These are phyloP conservation scores for Macrotrachela quadricornifera DNA, from an alignment of 1,140 invertebrate species.

Conservation along the genomic window DNA sequence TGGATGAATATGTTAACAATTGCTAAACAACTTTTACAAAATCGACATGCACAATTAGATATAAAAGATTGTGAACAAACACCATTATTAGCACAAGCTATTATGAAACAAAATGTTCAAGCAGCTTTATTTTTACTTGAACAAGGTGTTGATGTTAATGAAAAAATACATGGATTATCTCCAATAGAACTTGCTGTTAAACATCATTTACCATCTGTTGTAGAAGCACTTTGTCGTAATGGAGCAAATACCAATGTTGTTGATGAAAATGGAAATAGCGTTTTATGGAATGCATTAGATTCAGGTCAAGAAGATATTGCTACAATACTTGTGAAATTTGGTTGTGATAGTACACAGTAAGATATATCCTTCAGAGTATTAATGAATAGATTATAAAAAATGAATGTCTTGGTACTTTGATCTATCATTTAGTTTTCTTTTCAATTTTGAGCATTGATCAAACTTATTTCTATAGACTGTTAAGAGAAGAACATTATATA, in stretches of 20 bases:
- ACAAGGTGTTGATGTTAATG: slow-evolving; percentile 61
- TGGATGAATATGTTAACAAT: slow-evolving; percentile 37
- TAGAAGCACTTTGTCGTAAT: slow-evolving; percentile 57
- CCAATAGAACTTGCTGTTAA: slow-evolving; percentile 56
- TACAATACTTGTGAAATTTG: slow-evolving; percentile 44
- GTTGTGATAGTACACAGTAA: too few species aligned
- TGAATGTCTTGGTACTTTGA: too few species aligned
- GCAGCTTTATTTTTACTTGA: slow-evolving; percentile 66
- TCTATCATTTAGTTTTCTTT: too few species aligned
- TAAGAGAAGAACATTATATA: too few species aligned
- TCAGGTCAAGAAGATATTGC: slow-evolving; percentile 63
- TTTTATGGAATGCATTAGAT: slow-evolving; percentile 66
- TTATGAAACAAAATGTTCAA: slow-evolving; percentile 53
- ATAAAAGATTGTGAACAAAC: slow-evolving; percentile 2
- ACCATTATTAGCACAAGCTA: slow-evolving; percentile 55
- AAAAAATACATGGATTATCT: slow-evolving; percentile 35
- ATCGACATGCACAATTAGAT: slow-evolving; percentile 1
- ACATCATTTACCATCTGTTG: slow-evolving; percentile 52
- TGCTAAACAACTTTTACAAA: slow-evolving; percentile 38
- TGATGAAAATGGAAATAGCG: slow-evolving; percentile 34
- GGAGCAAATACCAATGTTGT: slow-evolving; percentile 47
- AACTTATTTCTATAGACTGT: too few species aligned
- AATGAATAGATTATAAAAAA: too few species aligned
- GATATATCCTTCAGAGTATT: too few species aligned
- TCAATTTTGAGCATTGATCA: too few species aligned